Conservation (phyloP, 2,888 invertebrate species). For the Andrena minutula region DNA sequence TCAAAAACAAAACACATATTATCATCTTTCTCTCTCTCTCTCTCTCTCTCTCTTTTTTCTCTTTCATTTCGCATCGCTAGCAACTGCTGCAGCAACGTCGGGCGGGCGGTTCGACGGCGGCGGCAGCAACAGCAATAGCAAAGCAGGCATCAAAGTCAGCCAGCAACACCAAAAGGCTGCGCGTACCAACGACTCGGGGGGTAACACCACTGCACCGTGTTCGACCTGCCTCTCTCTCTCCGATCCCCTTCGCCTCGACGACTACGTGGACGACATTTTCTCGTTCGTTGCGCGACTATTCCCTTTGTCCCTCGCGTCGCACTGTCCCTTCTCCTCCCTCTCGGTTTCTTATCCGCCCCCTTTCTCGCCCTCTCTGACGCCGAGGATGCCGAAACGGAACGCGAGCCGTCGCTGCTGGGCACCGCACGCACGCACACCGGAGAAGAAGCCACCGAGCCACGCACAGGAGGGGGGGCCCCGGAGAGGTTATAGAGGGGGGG, state of each 20-base stretch:
- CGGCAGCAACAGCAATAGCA: constrained; percentile 75
- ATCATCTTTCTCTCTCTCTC: constrained; percentile 36
- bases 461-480: constrained; percentile 4
- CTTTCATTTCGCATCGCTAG: constrained; percentile 63
- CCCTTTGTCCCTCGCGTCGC: constrained; percentile 26
- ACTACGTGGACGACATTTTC: constrained; percentile 68
- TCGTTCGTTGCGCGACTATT: constrained; percentile 36
- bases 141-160: constrained; percentile 79
- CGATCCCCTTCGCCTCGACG: constrained; percentile 34
- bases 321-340: constrained; percentile 13
- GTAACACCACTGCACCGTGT: constrained; percentile 64
- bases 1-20: constrained; percentile 25
- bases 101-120: constrained; percentile 65
- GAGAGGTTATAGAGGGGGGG: not conserved
- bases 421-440: constrained; percentile 24
- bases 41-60: constrained; percentile 36
- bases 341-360: not conserved
- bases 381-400: constrained; percentile 8
- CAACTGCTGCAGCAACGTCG: constrained; percentile 71
- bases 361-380: not conserved
- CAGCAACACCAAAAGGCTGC: constrained; percentile 73
- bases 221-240: constrained; percentile 57
- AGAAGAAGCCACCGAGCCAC: constrained; percentile 5
- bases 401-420: constrained; percentile 16
- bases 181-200: constrained; percentile 68